These are phyloP conservation scores for Hypercompe scribonia DNA, from an alignment of 2,888 invertebrate genomes.

Conservation along the genomic window DNA sequence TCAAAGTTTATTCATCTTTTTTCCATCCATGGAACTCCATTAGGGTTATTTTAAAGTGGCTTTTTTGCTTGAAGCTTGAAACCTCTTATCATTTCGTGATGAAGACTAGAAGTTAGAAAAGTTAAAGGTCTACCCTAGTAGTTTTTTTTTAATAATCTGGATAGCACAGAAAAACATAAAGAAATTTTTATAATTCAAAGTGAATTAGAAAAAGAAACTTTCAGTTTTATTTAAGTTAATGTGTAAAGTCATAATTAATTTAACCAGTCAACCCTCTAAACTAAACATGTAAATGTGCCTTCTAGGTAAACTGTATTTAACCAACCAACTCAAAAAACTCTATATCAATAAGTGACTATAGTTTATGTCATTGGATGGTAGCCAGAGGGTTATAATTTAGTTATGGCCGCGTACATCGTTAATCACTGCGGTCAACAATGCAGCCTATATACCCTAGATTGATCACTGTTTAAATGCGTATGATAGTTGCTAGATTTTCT, in stretches of 20 bases:
- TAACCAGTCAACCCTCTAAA: background rate
- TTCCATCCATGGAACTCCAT: background rate
- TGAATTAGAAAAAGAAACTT: background rate
- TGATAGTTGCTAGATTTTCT: constrained; percentile 38
- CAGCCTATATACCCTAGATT: constrained; percentile 35
- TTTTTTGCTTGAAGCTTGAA: background rate
- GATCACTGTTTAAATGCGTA: constrained; percentile 41
- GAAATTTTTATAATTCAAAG: background rate
- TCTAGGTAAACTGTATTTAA: background rate
- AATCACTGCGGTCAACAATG: constrained; percentile 48
- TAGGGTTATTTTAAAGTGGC: background rate
- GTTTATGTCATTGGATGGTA: constrained; percentile 41
- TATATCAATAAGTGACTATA: constrained; percentile 28
- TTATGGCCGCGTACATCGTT: constrained; percentile 46
- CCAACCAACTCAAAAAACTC: constrained; percentile 19
- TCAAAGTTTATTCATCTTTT: background rate
- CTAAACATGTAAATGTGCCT: background rate
- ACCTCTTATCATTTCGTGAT: background rate
- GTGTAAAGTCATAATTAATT: background rate
- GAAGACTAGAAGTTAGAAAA: background rate
- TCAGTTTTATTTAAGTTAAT: background rate
- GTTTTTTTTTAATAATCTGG: background rate
- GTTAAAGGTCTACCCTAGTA: background rate
- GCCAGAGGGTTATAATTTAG: constrained; percentile 51
- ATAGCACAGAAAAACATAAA: too few species aligned